A percentile compares a stretch with the other conserved stretches of the same genome.
Evolutionary conservation across 2,113 vertebrate genomes (phyloP).

Genomic region (Hoplias malabaricus): DNA sequence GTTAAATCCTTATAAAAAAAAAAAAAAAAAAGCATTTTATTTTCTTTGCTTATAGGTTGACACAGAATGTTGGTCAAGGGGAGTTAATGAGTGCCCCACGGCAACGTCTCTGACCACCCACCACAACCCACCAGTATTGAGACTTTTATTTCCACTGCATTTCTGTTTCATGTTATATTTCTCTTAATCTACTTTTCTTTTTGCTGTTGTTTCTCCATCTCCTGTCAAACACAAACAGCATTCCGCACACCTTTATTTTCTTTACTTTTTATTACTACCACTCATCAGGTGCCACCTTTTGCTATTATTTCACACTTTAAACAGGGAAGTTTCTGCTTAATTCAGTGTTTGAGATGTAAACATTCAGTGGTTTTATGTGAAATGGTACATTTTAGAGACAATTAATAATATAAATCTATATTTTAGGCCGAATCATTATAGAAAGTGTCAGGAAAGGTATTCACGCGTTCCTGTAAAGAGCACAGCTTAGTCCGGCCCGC

Average conservation of each 20-base stretch:
- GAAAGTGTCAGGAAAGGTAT: no score
- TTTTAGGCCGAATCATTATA: no score
- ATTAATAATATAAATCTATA: no score
- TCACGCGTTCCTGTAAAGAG: no score
- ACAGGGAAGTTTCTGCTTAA: no score
- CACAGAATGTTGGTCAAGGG: conserved; percentile 36
- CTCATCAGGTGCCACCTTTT: conserved; percentile 42
- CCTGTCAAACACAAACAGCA: conserved; percentile 20
- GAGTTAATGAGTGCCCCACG: conserved; percentile 3
- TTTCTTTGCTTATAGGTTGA: conserved; percentile 16
- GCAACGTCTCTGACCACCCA: conserved; percentile 44
- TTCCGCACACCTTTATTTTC: conserved; percentile 51
- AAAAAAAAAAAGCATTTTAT: no score
- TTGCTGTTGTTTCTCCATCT: conserved; percentile 14
- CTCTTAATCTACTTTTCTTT: conserved; percentile 47
- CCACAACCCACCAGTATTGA: conserved; percentile 11
- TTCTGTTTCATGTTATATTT: conserved; percentile 39
- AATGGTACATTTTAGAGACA: no score
- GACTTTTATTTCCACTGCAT: not conserved
- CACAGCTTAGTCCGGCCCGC: no score
- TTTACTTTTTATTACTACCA: conserved; percentile 39
- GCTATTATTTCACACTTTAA: conserved; percentile 10
- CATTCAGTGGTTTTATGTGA: no score
- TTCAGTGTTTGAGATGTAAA: no score
- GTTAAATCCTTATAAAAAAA: conserved; percentile 19